These are phyloP conservation scores for Oithona nana DNA, from an alignment of 2,888 invertebrate species.

Conservation along the genomic window DNA sequence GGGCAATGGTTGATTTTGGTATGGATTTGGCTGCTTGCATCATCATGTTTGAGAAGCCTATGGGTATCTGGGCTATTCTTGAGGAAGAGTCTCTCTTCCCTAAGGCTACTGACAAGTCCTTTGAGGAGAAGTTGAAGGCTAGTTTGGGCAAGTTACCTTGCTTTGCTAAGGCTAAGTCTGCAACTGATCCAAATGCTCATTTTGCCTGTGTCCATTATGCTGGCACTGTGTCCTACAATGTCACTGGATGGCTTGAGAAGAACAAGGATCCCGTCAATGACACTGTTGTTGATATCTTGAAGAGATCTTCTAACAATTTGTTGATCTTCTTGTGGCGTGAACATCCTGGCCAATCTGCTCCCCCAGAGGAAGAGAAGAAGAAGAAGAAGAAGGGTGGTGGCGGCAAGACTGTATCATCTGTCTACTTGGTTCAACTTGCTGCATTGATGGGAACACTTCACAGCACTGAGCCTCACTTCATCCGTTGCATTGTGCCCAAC, in stretches of 20 bases:
- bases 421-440: constrained; percentile 85
- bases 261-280: constrained; percentile 99
- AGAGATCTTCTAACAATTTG: constrained; percentile 70
- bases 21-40: constrained; percentile 67
- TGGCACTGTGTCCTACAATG: constrained; percentile 95
- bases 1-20: constrained; percentile 39
- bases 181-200: constrained; percentile 93
- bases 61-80: constrained; percentile 99
- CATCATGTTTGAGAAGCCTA: constrained; percentile 90
- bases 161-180: constrained; percentile 83
- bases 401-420: constrained; percentile 96
- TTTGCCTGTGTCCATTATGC: constrained; percentile 99
- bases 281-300: constrained; percentile 91
- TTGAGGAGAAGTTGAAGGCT: constrained; percentile 94
- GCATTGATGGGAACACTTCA: constrained; percentile 91
- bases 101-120: constrained; percentile 95
- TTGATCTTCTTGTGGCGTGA: constrained; percentile 77
- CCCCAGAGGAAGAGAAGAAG: constrained; percentile 21
- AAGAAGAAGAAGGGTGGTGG: constrained; percentile 86
- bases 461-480: constrained; percentile 96
- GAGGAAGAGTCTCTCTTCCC: constrained; percentile 99
- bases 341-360: constrained; percentile 57
- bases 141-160: constrained; percentile 97
- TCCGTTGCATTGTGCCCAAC: constrained; percentile 99
- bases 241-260: constrained; percentile 98